A percentile compares a stretch with the other conserved stretches of the same genome.
phyloP scores from a whole-genome alignment of 2,888 invertebrate species.

The Physocephala rufipes region DNA sequence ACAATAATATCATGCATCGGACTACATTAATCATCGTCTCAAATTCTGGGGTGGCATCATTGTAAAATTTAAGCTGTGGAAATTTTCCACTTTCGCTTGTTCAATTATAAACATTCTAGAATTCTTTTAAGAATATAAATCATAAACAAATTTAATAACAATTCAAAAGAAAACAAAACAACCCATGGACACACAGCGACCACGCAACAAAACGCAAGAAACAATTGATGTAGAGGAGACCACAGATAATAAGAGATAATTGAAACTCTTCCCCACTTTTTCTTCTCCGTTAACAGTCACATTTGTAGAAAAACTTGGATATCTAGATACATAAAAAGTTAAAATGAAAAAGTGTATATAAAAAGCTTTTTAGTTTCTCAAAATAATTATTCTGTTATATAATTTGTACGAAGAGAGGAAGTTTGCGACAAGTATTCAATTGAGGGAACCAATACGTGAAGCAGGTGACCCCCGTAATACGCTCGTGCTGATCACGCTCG shows the following conservation, averaged over 20 bases:
- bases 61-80: slow-evolving; percentile 1
- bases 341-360: not conserved
- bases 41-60: slow-evolving; percentile 3
- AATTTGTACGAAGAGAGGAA: too few relatives aligned
- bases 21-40: too few relatives aligned
- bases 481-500: too few relatives aligned
- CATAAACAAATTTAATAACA: not conserved
- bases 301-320: not conserved
- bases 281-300: not conserved
- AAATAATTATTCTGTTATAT: not conserved
- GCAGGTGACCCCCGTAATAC: too few relatives aligned
- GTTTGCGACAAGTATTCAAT: not conserved
- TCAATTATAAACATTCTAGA: slow-evolving; percentile 17
- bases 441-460: not conserved
- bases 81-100: slow-evolving; percentile 17
- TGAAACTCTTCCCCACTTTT: not conserved
- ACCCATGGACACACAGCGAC: not conserved
- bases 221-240: not conserved
- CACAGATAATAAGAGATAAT: slow-evolving; percentile 6
- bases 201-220: too few relatives aligned
- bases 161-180: not conserved
- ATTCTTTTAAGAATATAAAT: not conserved
- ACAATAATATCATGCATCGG: too few relatives aligned
- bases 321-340: not conserved
- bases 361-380: not conserved